Evolutionary conservation across 2,888 invertebrate species (phyloP).

Genomic region (Meloe dianella): DNA sequence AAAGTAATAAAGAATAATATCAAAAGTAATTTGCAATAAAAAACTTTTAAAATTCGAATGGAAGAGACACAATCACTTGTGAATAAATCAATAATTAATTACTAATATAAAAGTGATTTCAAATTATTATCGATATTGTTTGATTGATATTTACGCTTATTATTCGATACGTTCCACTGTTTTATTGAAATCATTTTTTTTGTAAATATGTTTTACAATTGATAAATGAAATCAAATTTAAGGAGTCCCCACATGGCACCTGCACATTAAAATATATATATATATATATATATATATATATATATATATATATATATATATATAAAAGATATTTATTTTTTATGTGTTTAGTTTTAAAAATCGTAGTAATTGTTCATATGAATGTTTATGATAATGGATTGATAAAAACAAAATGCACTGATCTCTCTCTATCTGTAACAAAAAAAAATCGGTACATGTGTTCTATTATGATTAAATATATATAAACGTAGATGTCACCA

Average conservation of each 20-base stretch:
- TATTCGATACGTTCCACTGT: background rate
- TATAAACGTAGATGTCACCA: conserved; percentile 49
- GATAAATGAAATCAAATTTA: conserved; percentile 39
- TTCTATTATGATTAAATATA: conserved; percentile 44
- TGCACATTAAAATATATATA: conserved; percentile 39
- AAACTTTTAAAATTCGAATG: conserved; percentile 39
- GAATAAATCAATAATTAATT: conserved; percentile 12
- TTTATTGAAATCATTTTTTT: too few species aligned
- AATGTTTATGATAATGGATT: conserved; percentile 49
- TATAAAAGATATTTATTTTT: conserved; percentile 55
- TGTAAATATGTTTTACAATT: background rate
- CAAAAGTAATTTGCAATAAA: conserved; percentile 53
- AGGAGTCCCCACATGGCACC: conserved; percentile 49
- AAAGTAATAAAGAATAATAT: conserved; percentile 54
- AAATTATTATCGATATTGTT: conserved; percentile 24
- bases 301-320: conserved; percentile 49
- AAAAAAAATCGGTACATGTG: conserved; percentile 46
- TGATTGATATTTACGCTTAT: conserved; percentile 9
- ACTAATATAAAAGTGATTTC: conserved; percentile 21
- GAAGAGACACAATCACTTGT: conserved; percentile 55
- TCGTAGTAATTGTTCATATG: conserved; percentile 51
- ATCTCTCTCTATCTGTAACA: conserved; percentile 47
- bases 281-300: conserved; percentile 43
- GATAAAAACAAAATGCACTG: conserved; percentile 48
- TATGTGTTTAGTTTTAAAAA: conserved; percentile 51